phyloP scores from a whole-genome alignment of 2,113 vertebrate genomes.

The Megaptera novaeangliae region DNA sequence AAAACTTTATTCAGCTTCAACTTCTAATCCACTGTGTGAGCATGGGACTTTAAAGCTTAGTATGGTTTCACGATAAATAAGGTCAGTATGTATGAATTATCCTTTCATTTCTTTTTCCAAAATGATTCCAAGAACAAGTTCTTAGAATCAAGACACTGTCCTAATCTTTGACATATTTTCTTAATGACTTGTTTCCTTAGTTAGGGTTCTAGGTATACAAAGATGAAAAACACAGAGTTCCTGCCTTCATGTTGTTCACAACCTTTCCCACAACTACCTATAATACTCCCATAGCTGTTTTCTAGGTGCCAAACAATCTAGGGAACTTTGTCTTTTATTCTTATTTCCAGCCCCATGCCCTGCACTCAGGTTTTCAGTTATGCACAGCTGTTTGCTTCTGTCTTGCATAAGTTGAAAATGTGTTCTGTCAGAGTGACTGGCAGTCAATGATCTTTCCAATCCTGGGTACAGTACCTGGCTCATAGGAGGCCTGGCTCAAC shows the following conservation, averaged over 20 bases:
- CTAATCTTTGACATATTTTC: background rate
- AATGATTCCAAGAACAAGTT: background rate
- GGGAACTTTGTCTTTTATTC: background rate
- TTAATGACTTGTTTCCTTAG: background rate
- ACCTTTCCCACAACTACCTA: background rate
- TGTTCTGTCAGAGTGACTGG: conserved; percentile 12
- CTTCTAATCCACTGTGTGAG: background rate
- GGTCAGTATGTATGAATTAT: background rate
- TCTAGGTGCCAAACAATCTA: background rate
- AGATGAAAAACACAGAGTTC: background rate
- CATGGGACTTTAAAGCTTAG: background rate
- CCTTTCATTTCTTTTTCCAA: background rate
- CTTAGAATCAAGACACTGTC: background rate
- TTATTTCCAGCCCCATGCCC: background rate
- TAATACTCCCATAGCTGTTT: background rate
- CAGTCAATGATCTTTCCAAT: background rate
- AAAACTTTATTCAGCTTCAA: background rate
- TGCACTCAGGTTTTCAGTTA: background rate
- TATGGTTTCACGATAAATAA: background rate
- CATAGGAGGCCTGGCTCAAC: background rate
- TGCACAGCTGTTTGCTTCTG: background rate
- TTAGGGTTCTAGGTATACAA: background rate
- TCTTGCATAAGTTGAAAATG: background rate
- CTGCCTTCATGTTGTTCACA: background rate
- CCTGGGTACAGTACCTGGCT: background rate